phyloP scores from a whole-genome alignment of 1,140 invertebrate species.

The Hesperophylax magnus region DNA sequence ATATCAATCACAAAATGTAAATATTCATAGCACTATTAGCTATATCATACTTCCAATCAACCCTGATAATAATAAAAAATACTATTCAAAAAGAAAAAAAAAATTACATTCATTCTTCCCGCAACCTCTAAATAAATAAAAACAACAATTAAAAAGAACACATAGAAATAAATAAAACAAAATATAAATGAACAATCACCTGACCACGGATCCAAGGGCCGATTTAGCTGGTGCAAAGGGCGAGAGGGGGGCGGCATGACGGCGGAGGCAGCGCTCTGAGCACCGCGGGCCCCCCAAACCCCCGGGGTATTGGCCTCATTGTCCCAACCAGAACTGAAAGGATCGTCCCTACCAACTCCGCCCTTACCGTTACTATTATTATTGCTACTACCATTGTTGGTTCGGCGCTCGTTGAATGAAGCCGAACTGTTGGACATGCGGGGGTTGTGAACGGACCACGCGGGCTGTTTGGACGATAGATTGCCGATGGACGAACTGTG shows the following conservation, averaged over 20 bases:
- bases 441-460: constrained; percentile 49
- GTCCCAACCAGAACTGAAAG: constrained; percentile 51
- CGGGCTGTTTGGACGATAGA: constrained; percentile 58
- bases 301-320: constrained; percentile 7
- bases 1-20: too few species aligned
- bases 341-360: constrained; percentile 41
- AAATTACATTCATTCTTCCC: too few species aligned
- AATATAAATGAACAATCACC: constrained; percentile 62
- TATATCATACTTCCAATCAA: too few species aligned
- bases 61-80: too few species aligned
- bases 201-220: constrained; percentile 67
- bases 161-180: constrained; percentile 48
- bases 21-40: too few species aligned
- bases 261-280: neutral
- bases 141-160: constrained; percentile 7
- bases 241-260: constrained; percentile 17
- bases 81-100: too few species aligned
- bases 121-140: too few species aligned
- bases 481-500: constrained; percentile 65
- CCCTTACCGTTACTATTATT: constrained; percentile 42
- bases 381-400: constrained; percentile 15
- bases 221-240: constrained; percentile 43
- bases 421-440: constrained; percentile 43
- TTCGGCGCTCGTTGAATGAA: constrained; percentile 51
- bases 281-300: constrained; percentile 38